phyloP scores from a whole-genome alignment of 2,113 vertebrate species.

The Corvus cornix region DNA sequence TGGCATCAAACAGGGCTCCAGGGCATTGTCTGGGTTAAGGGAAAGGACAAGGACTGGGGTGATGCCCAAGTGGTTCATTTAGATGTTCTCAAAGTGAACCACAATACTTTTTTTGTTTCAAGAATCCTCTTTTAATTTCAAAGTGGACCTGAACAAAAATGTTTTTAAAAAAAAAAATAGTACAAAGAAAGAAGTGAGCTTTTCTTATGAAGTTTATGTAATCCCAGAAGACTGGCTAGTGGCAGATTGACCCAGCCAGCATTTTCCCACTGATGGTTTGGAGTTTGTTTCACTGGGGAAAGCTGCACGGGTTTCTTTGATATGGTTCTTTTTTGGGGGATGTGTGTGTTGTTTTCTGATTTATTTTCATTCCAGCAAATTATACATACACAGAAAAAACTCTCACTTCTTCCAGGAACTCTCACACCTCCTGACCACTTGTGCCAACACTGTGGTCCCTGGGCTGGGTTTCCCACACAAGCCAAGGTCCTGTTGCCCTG shows the following conservation, averaged over 20 bases:
- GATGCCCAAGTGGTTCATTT: neutral
- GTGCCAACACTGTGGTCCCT: neutral
- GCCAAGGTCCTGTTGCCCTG: neutral
- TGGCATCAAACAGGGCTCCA: neutral
- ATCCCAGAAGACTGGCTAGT: neutral
- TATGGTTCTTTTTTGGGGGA: neutral
- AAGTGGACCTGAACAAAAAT: neutral
- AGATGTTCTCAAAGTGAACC: neutral
- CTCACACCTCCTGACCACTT: neutral
- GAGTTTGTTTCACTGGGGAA: neutral
- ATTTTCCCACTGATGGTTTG: constrained; percentile 9
- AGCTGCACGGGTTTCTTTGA: neutral
- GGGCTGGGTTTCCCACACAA: neutral
- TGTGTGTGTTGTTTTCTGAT: neutral
- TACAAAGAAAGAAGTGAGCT: neutral
- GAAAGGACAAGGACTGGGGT: neutral
- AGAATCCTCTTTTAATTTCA: neutral
- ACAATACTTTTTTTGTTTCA: neutral
- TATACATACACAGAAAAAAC: neutral
- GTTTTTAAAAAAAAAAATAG: neutral
- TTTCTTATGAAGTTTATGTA: neutral
- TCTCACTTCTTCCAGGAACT: neutral
- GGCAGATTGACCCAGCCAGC: constrained; percentile 39
- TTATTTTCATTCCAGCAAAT: neutral
- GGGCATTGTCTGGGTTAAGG: neutral